Percentiles rank a stretch among this genome's conserved stretches.
These are phyloP conservation scores for Drosophila punjabiensis DNA, from an alignment of 1,140 invertebrate species.

Conservation along the genomic window DNA sequence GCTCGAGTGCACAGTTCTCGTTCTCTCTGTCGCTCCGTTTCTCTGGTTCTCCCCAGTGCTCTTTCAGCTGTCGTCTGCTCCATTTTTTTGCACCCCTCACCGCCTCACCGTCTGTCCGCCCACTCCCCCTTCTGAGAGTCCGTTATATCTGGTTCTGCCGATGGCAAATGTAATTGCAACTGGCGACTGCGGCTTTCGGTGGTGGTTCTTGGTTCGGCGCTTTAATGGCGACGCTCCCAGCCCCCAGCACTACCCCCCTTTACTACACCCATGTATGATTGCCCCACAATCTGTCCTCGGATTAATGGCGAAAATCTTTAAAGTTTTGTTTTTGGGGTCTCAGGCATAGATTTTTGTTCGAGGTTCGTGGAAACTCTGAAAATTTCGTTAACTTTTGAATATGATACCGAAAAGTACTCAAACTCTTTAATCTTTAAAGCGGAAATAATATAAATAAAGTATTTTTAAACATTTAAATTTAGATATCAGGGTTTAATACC, in stretches of 20 bases:
- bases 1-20: constrained; percentile 31
- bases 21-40: constrained; percentile 10
- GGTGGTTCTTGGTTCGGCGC: constrained; percentile 44
- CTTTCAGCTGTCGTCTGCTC: constrained; percentile 66
- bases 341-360: neutral
- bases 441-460: neutral
- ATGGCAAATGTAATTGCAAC: constrained; percentile 75
- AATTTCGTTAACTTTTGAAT: neutral
- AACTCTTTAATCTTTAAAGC: neutral
- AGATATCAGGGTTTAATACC: neutral
- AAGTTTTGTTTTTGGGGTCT: constrained; percentile 6
- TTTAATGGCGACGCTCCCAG: constrained; percentile 62
- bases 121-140: neutral
- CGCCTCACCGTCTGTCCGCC: neutral
- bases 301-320: constrained; percentile 21
- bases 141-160: constrained; percentile 47
- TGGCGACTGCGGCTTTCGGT: constrained; percentile 69
- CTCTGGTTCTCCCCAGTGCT: constrained; percentile 42
- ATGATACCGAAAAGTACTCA: neutral
- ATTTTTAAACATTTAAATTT: neutral
- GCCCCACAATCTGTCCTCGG: constrained; percentile 10
- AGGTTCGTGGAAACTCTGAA: neutral
- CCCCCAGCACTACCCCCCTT: constrained; percentile 4
- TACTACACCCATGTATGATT: neutral
- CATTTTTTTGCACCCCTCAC: constrained; percentile 52